phyloP scores from a whole-genome alignment of 2,797 vertebrate species.

The Novumbra hubbsi region DNA sequence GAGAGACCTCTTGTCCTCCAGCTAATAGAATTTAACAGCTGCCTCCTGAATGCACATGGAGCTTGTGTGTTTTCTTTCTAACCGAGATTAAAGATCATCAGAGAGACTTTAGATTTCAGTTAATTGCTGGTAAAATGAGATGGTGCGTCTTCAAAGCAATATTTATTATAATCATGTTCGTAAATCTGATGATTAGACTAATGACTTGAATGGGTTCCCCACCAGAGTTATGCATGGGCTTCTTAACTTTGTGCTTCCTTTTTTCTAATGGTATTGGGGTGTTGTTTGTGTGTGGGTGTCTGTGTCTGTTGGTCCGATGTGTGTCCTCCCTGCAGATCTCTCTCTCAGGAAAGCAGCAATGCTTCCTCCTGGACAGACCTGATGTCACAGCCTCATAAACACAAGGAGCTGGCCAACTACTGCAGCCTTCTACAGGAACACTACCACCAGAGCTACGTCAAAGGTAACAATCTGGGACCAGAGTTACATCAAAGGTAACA shows the following conservation, averaged over 20 bases:
- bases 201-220: neutral
- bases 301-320: slow-evolving; percentile 13
- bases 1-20: neutral
- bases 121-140: neutral
- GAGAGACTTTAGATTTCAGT: neutral
- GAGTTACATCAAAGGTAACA: neutral
- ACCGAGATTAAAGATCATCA: neutral
- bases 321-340: slow-evolving; percentile 71
- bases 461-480: slow-evolving; percentile 19
- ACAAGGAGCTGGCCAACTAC: slow-evolving; percentile 88
- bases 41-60: neutral
- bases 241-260: neutral
- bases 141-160: neutral
- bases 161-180: neutral
- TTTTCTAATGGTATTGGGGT: neutral
- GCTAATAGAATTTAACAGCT: neutral
- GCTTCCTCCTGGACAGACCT: slow-evolving; percentile 84
- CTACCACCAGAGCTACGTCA: slow-evolving; percentile 90
- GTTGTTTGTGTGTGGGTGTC: neutral
- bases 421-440: slow-evolving; percentile 93
- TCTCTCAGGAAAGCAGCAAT: slow-evolving; percentile 84
- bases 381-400: slow-evolving; percentile 74
- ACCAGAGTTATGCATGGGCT: neutral
- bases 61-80: slow-evolving; percentile 6
- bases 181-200: neutral